phyloP scores from a whole-genome alignment of 2,113 vertebrate genomes.

The Himantopus leucocephalus region DNA sequence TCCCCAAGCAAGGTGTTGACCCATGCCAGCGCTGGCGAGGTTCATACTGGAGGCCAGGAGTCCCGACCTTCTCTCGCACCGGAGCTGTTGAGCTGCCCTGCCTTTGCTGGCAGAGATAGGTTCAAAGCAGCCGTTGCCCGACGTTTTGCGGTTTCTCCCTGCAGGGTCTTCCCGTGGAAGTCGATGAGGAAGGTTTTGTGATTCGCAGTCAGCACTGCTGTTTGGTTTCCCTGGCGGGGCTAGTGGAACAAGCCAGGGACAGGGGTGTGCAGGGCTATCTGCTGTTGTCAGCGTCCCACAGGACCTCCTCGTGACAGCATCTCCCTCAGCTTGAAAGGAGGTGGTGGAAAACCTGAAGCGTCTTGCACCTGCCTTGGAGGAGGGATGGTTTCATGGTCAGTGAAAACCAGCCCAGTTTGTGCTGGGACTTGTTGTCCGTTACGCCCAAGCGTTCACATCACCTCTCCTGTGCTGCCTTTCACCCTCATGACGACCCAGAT shows the following conservation, averaged over 20 bases:
- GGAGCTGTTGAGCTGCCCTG: background rate
- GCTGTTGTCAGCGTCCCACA: background rate
- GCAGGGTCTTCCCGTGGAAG: background rate
- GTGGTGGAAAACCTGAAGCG: background rate
- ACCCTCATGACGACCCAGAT: background rate
- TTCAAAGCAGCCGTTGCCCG: background rate
- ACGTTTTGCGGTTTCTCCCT: fast-evolving
- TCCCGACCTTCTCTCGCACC: background rate
- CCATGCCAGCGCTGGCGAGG: background rate
- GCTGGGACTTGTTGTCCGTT: background rate
- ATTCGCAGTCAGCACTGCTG: background rate
- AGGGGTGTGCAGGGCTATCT: background rate
- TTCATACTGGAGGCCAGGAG: background rate
- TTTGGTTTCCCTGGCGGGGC: background rate
- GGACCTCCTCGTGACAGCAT: background rate
- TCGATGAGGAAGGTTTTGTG: background rate
- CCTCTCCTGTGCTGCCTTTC: background rate
- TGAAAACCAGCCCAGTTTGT: background rate
- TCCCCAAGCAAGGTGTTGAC: background rate
- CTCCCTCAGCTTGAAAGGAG: background rate
- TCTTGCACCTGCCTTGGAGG: background rate
- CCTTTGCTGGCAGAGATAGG: background rate
- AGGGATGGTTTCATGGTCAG: background rate
- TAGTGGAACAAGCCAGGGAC: background rate
- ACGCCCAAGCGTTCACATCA: background rate